Evolutionary conservation across 2,113 vertebrate genomes (phyloP).

Genomic region (Phaethon lepturus): DNA sequence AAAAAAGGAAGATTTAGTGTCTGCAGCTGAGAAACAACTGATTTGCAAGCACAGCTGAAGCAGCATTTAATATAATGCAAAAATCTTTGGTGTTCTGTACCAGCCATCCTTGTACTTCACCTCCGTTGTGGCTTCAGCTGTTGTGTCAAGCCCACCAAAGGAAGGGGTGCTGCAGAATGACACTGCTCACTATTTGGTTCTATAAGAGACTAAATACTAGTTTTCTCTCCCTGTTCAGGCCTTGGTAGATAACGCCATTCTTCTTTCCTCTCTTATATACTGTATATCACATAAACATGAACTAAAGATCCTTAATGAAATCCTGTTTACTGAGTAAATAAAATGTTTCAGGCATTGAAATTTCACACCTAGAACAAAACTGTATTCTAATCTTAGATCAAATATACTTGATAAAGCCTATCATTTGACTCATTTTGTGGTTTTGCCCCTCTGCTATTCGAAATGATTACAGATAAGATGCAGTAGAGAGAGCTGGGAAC

Average conservation of each 20-base stretch:
- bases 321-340: background rate
- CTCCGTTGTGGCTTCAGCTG: constrained; percentile 52
- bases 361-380: background rate
- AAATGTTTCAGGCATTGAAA: background rate
- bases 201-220: background rate
- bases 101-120: constrained; percentile 13
- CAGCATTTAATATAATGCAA: constrained; percentile 22
- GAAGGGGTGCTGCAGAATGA: background rate
- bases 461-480: background rate
- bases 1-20: constrained; percentile 36
- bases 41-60: constrained; percentile 54
- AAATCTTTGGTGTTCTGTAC: constrained; percentile 6
- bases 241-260: background rate
- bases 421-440: background rate
- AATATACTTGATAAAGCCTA: background rate
- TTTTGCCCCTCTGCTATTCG: background rate
- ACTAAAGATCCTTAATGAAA: background rate
- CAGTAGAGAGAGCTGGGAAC: background rate
- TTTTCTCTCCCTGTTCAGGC: background rate
- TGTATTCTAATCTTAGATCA: background rate
- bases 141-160: background rate
- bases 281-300: background rate
- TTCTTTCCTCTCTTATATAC: background rate
- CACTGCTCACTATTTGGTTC: background rate
- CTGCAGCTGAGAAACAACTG: constrained; percentile 19